Base-by-base conservation (phyloP, 1,140 invertebrate genomes). In the Lamellibrachia luymesi region DNA sequence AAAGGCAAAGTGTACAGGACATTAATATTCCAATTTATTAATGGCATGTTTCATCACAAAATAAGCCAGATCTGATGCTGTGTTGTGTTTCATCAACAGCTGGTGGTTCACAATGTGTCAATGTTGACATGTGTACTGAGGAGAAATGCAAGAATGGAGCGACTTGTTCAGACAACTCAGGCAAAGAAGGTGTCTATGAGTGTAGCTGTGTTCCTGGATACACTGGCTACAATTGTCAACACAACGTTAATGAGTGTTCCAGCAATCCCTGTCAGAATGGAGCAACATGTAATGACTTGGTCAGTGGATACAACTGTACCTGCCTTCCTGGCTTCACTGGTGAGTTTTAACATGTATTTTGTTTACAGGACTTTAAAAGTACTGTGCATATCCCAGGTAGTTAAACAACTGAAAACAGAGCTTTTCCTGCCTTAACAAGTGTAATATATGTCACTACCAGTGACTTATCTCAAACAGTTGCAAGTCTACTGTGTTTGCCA, bases 161-260 rank as follows among this genome's bases (percentile, higher is more conserved):
- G 13, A 80, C 64, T 80, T 80, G 64, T 80, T 80, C 64, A 80
- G 64, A 80, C 64, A 80, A 80, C 64, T 80, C 64, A 22, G 64
- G 17, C 64, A 80, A 17, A 22, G 64, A 80, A 0, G 64, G 64
- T 80, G 64, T 80, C 2, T 97, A 90, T 96, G 98, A 98, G 96
- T 99, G 98, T 96, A 97, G 98, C 94, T 99, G 98, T 96, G 97
- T 98, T 94, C 97, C 97, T 94, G 98, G 98, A 94, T 99, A 98
- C 96, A 98, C 98, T 2, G 98, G 98, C 25, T 97, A 98, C 95
- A 98, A 98, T 96, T 99, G 98, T 96, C 98, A 99, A 96, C 91
- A 98, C 95, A 97, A 98, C 52, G 98, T 99, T 93, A 98, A 99
- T 95, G 98, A 98, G 95, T 99, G 98, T 95, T 98, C 99, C 95